Evolutionary conservation across 1,140 invertebrate genomes (phyloP).

Genomic region (Tetramorium alpestre): DNA sequence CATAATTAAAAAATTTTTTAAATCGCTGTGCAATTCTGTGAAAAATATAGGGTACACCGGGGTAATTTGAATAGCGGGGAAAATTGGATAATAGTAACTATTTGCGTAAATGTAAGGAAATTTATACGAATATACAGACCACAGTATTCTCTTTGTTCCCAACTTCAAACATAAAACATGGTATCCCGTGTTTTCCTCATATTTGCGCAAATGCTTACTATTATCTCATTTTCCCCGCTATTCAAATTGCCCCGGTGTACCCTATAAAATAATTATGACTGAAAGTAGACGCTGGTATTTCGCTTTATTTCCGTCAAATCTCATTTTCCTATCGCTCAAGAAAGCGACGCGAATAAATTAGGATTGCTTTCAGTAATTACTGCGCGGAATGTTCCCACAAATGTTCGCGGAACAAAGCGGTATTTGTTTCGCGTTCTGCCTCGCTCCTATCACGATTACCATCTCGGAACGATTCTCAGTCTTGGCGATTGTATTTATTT

Average conservation of each 20-base stretch:
- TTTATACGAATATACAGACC: too few species aligned
- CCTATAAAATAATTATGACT: not conserved
- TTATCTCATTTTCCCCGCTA: too few species aligned
- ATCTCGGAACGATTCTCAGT: constrained; percentile 12
- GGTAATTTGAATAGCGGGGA: too few species aligned
- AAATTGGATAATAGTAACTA: too few species aligned
- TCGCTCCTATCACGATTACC: not conserved
- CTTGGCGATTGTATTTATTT: constrained; percentile 8
- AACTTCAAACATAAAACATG: too few species aligned
- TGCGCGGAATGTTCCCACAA: constrained; percentile 6
- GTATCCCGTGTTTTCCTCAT: too few species aligned
- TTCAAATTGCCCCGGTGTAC: too few species aligned
- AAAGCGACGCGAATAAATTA: not conserved
- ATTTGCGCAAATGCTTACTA: too few species aligned
- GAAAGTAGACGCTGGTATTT: not conserved
- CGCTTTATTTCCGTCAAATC: not conserved
- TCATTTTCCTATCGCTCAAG: not conserved
- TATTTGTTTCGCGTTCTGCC: constrained; percentile 10
- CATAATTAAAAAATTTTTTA: not conserved
- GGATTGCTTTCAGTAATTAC: not conserved
- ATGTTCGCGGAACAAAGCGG: not conserved
- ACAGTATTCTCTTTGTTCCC: too few species aligned
- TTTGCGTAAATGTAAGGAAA: too few species aligned
- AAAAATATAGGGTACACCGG: too few species aligned
- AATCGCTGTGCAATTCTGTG: too few species aligned